Conservation (phyloP, 2,797 vertebrate species). For the Pogoniulus pusillus region DNA sequence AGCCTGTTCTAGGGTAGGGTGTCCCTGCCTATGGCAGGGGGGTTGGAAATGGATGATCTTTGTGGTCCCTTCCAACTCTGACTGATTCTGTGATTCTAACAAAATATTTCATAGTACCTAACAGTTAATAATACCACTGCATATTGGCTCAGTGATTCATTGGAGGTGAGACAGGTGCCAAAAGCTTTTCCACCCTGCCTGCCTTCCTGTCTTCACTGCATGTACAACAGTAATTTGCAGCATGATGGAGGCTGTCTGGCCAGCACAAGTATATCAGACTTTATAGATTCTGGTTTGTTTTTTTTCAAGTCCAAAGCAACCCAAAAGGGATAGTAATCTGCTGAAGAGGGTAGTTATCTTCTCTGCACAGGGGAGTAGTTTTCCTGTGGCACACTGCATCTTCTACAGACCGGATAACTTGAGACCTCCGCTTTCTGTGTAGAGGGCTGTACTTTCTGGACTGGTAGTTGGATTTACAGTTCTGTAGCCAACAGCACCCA, state of each 20-base stretch:
- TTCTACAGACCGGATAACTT: not conserved
- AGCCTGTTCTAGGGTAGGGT: too few species aligned
- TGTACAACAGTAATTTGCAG: not conserved
- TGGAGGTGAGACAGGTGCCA: not conserved
- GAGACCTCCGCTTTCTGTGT: not conserved
- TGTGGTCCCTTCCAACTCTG: too few species aligned
- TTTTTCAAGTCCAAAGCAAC: not conserved
- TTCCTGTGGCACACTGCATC: not conserved
- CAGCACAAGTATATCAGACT: not conserved
- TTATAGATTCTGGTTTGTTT: constrained; percentile 12
- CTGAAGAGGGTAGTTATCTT: not conserved
- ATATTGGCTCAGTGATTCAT: not conserved
- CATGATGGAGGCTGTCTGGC: not conserved
- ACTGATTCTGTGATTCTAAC: too few species aligned
- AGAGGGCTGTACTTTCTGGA: not conserved
- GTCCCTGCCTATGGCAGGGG: too few species aligned
- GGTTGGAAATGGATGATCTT: too few species aligned
- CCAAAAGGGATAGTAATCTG: not conserved
- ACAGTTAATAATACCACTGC: not conserved
- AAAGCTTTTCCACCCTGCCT: not conserved
- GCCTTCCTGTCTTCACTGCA: not conserved
- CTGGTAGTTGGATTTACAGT: not conserved
- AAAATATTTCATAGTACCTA: not conserved
- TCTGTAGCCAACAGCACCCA: not conserved
- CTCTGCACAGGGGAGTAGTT: not conserved